phyloP scores from a whole-genome alignment of 53 echinoderm and acorn worm species.

The Crossaster papposus region DNA sequence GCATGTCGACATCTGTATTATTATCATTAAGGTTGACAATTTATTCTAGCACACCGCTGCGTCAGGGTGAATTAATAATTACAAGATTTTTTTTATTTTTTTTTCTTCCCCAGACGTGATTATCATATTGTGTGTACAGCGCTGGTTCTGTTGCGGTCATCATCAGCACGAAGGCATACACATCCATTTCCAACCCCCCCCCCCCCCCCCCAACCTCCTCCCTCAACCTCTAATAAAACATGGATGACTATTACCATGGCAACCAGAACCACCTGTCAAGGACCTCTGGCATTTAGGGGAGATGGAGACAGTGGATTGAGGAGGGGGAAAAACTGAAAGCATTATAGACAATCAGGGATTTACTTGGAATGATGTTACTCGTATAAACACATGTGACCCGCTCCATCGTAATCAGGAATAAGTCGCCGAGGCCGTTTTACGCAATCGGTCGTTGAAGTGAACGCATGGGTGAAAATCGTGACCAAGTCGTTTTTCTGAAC shows the following conservation, averaged over 20 bases:
- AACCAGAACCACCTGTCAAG: constrained; percentile 61
- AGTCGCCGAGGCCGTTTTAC: too few species aligned
- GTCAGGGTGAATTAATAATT: too few species aligned
- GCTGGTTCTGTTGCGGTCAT: background rate
- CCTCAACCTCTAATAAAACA: constrained; percentile 40
- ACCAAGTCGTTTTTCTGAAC: too few species aligned
- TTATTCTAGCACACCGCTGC: background rate
- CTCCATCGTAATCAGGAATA: too few species aligned
- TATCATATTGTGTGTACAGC: background rate
- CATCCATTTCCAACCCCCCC: too few species aligned
- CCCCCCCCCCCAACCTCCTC: too few species aligned
- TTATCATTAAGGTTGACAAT: background rate
- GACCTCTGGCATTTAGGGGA: constrained; percentile 58
- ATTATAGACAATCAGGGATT: background rate
- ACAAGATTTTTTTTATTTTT: background rate
- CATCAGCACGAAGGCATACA: background rate
- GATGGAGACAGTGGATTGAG: background rate
- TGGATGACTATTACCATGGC: constrained; percentile 75
- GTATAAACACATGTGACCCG: background rate
- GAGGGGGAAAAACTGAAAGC: background rate
- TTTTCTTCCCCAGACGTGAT: background rate
- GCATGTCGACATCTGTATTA: background rate
- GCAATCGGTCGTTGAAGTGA: too few species aligned
- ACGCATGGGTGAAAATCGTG: too few species aligned
- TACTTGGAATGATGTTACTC: background rate